These are phyloP conservation scores for Gonatopus flavifemur DNA, from an alignment of 1,140 invertebrate genomes.

Conservation along the genomic window DNA sequence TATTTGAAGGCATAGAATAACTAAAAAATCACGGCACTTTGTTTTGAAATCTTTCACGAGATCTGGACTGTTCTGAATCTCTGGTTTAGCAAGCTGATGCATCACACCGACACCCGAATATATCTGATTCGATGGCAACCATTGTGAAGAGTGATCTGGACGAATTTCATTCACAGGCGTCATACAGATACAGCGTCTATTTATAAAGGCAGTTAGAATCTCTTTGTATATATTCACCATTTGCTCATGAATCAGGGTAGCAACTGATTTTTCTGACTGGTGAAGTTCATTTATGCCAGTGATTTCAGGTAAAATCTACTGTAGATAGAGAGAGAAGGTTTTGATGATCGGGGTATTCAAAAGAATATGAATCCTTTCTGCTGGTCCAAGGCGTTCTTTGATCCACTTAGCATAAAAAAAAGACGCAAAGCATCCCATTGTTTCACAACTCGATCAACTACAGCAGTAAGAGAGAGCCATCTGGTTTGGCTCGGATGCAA, in stretches of 20 bases:
- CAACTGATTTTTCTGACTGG: slow-evolving; percentile 12
- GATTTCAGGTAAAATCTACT: slow-evolving; percentile 27
- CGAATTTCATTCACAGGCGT: slow-evolving; percentile 10
- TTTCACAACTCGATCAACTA: slow-evolving; percentile 9
- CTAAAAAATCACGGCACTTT: slow-evolving; percentile 12
- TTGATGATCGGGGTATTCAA: slow-evolving; percentile 23
- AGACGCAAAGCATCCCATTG: slow-evolving; percentile 16
- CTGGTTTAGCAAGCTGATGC: slow-evolving; percentile 10
- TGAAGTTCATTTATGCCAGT: slow-evolving; percentile 23
- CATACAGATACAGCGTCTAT: slow-evolving; percentile 13
- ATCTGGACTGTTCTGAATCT: slow-evolving; percentile 13
- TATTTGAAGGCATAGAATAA: slow-evolving; percentile 9
- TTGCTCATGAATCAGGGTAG: slow-evolving; percentile 9
- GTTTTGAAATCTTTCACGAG: slow-evolving; percentile 16
- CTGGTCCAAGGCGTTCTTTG: slow-evolving; percentile 14
- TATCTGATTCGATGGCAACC: slow-evolving; percentile 12
- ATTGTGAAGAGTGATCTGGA: slow-evolving; percentile 13
- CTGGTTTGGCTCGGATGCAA: slow-evolving; percentile 11
- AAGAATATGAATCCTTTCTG: slow-evolving; percentile 16
- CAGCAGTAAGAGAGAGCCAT: slow-evolving; percentile 11
- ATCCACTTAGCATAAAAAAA: slow-evolving; percentile 5
- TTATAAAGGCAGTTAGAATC: slow-evolving; percentile 13
- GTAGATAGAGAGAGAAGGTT: slow-evolving; percentile 24
- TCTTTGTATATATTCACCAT: slow-evolving; percentile 14
- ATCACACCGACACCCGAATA: slow-evolving; percentile 16